Base-by-base conservation (phyloP, 2,113 vertebrate species). In the Tragelaphus imberbis region DNA sequence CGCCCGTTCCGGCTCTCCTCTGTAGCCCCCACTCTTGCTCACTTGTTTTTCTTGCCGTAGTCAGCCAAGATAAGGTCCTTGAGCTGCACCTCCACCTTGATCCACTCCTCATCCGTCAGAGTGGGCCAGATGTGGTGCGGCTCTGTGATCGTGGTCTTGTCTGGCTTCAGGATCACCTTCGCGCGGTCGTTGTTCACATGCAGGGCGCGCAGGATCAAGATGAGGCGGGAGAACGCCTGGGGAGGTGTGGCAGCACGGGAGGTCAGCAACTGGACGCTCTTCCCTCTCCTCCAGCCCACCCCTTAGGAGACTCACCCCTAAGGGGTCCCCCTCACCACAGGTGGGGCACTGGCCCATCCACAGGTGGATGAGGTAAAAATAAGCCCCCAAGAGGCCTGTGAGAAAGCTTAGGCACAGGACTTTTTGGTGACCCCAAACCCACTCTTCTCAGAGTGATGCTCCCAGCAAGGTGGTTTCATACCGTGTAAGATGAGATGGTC, bases 31-130 rank as follows among this genome's bases (percentile, higher is more conserved):
- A 23, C 36, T 51, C 36, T 1, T 3, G 82, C 99, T 99, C 97
- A 99, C 99, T 99, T 99, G 99, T 99, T 99, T 98, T 99, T 99
- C 98, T 99, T 99, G 98, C 99, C 99, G 0, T 99, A 99, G 97
- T 99, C 99, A 0, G 99, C 99, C 98, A 99, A 98, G 98, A 99
- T 99, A 33, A 99, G 99, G 98, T 99, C 99, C 95, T 99, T 99
- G 92, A 99, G 99, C 95, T 99, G 99, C 98, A 99, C 99, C 96
- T 99, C 99, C 97, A 99, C 99, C 96, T 99, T 99, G 98, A 99
- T 99, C 99, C 99, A 99, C 93, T 99, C 99, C 97, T 99, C 99
- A 0, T 99, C 99, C 0, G 99, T 99, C 97, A 99, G 99, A 0
- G 99, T 99, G 95, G 99, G 99, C 99, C 99, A 99, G 98, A 99